Evolutionary conservation across 2,113 vertebrate species (phyloP).

Genomic region (Varanus salvator): DNA sequence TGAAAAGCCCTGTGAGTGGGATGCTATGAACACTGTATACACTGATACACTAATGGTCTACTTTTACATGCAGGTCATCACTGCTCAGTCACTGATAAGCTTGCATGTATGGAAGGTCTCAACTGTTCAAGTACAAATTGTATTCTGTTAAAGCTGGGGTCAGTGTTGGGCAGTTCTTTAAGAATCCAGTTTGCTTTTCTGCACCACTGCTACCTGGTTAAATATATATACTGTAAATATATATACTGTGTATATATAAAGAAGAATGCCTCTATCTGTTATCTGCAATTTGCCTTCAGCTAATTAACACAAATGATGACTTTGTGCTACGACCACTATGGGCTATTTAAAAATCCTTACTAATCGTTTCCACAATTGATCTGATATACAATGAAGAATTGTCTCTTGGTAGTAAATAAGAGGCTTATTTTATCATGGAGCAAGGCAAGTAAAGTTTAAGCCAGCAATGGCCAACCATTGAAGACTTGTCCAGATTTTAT

Average conservation of each 20-base stretch:
- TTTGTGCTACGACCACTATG: conserved; percentile 24
- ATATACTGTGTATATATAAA: background rate
- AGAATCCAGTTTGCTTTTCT: background rate
- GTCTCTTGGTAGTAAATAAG: background rate
- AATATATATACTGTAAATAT: background rate
- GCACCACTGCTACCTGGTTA: background rate
- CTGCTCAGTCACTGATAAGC: background rate
- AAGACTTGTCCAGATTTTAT: background rate
- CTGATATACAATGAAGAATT: background rate
- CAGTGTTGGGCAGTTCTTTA: background rate
- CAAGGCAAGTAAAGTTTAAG: background rate
- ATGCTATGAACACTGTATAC: background rate
- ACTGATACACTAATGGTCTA: background rate
- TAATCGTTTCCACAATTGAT: conserved; percentile 50
- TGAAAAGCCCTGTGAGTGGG: background rate
- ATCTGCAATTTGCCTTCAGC: background rate
- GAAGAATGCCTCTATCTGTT: background rate
- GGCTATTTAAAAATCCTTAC: conserved; percentile 31
- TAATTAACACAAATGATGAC: conserved; percentile 3
- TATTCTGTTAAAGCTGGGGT: background rate
- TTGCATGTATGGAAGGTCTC: background rate
- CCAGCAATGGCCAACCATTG: background rate
- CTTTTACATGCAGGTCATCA: background rate
- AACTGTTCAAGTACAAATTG: background rate
- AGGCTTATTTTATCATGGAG: background rate